Conservation (phyloP, 2,113 vertebrate genomes). For the Ailuropoda melanoleuca region DNA sequence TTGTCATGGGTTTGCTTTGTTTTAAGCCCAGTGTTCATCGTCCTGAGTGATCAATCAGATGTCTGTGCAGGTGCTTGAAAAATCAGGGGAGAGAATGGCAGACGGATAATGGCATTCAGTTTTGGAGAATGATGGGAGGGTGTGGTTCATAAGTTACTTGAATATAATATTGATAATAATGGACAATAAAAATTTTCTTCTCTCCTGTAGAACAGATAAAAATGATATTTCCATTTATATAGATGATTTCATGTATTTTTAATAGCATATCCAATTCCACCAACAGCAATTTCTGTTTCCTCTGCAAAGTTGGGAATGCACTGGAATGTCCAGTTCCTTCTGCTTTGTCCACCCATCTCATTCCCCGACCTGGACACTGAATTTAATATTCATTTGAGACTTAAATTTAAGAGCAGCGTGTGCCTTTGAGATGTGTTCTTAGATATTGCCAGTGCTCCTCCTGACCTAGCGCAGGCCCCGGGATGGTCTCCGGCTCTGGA, state of each 20-base stretch:
- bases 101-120: background rate
- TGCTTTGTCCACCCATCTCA: background rate
- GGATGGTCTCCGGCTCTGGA: background rate
- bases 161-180: background rate
- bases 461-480: background rate
- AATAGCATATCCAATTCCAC: slow-evolving; percentile 34
- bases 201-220: background rate
- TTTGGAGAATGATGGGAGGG: background rate
- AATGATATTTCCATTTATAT: background rate
- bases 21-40: background rate
- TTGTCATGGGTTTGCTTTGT: background rate
- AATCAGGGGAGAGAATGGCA: background rate
- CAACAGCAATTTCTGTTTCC: background rate
- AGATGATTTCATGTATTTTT: slow-evolving; percentile 35
- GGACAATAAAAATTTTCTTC: background rate
- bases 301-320: background rate
- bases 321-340: background rate
- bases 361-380: background rate
- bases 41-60: background rate
- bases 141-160: background rate
- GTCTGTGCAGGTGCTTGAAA: background rate
- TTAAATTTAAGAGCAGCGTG: background rate
- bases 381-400: background rate
- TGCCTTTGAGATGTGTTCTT: background rate
- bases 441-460: background rate